phyloP scores from a whole-genome alignment of 23 tunicate genomes.

The Halocynthia aurantium region DNA sequence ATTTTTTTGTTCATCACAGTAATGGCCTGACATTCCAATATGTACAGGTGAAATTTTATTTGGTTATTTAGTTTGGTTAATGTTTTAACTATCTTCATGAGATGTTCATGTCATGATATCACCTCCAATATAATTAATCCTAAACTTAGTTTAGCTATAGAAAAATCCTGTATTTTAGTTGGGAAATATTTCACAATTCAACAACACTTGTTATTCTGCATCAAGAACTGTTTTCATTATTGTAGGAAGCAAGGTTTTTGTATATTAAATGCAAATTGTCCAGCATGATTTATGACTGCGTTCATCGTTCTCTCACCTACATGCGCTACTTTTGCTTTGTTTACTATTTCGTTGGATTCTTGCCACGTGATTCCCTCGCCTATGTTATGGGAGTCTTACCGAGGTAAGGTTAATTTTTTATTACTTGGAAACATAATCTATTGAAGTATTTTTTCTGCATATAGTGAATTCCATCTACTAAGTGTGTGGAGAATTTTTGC shows the following conservation, averaged over 20 bases:
- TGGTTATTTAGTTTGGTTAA: too few relatives aligned
- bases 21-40: constrained; percentile 24
- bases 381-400: constrained; percentile 12
- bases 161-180: too few relatives aligned
- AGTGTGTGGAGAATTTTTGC: constrained; percentile 31
- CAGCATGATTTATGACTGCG: neutral
- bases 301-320: neutral
- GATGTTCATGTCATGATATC: too few relatives aligned
- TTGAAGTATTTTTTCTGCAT: neutral
- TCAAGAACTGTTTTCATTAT: neutral
- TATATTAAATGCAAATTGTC: constrained; percentile 53
- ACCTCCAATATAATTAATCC: neutral
- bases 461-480: constrained; percentile 47
- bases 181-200: too few relatives aligned
- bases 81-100: too few relatives aligned
- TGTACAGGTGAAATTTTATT: constrained; percentile 30
- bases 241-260: constrained; percentile 42
- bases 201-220: too few relatives aligned
- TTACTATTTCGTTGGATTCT: constrained; percentile 58
- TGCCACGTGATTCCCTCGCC: constrained; percentile 36
- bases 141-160: neutral
- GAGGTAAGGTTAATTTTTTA: constrained; percentile 14
- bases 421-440: neutral
- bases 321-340: constrained; percentile 28
- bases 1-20: neutral